phyloP scores from a whole-genome alignment of 2,797 vertebrate species.

The Chrysocyon brachyurus region DNA sequence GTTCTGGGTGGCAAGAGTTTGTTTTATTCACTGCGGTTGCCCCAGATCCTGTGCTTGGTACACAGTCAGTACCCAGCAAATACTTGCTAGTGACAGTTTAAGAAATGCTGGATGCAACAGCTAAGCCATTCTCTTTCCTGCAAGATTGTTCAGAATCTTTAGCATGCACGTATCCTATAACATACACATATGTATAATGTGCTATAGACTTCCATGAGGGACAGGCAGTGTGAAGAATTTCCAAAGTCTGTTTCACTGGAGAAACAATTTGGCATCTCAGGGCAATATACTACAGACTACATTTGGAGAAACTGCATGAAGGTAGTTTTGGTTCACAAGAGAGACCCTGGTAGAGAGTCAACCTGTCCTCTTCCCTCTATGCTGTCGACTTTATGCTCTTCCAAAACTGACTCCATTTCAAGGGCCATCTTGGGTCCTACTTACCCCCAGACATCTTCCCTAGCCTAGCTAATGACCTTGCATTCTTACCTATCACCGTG shows the following conservation, averaged over 20 bases:
- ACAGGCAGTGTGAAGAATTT: not conserved
- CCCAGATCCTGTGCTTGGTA: not conserved
- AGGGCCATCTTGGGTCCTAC: no score
- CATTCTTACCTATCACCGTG: not conserved
- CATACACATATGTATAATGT: not conserved
- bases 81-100: not conserved
- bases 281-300: fast-evolving
- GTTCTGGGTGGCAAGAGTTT: fast-evolving
- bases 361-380: not conserved
- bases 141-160: not conserved
- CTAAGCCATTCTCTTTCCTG: not conserved
- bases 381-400: not conserved
- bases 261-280: not conserved
- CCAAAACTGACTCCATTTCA: not conserved
- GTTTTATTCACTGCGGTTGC: not conserved
- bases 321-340: not conserved
- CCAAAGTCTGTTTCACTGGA: not conserved
- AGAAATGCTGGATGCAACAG: fast-evolving
- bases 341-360: no score
- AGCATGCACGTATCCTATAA: no score
- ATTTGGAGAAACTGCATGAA: not conserved
- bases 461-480: not conserved
- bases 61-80: no score
- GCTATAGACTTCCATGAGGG: not conserved
- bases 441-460: not conserved